Conservation (phyloP, 92 coral and sea anemone species). For the Zoanthus sociatus region DNA sequence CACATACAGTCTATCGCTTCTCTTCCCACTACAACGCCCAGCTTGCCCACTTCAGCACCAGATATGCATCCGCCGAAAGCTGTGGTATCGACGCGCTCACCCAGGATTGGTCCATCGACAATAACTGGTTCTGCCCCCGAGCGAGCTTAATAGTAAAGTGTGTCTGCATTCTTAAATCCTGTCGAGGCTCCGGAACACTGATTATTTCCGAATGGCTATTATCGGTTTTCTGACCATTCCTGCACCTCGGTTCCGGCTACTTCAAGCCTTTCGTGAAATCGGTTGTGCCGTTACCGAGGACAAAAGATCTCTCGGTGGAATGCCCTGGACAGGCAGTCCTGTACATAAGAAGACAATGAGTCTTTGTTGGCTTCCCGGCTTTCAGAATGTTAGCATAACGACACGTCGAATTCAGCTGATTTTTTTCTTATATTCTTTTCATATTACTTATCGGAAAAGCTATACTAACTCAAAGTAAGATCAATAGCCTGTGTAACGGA, state of each 20-base stretch:
- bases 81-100: conserved; percentile 60
- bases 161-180: conserved; percentile 31
- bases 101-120: conserved; percentile 59
- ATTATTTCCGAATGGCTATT: conserved; percentile 69
- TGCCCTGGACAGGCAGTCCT: conserved; percentile 54
- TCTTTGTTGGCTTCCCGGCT: no score
- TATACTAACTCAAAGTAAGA: no score
- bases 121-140: conserved; percentile 77
- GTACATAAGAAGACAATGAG: no score
- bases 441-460: no score
- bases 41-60: not conserved
- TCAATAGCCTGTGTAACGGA: no score
- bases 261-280: conserved; percentile 36
- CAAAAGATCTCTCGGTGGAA: conserved; percentile 37
- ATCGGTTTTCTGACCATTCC: conserved; percentile 53
- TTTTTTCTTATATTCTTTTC: no score
- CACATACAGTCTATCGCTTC: no score
- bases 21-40: not conserved
- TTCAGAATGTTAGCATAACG: no score
- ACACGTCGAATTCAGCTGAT: no score
- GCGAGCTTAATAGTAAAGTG: conserved; percentile 31
- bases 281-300: conserved; percentile 20
- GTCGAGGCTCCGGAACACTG: conserved; percentile 47
- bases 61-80: not conserved
- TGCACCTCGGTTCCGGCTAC: conserved; percentile 13